Percentiles rank a stretch among this genome's conserved stretches.
Evolutionary conservation across 2,797 vertebrate genomes (phyloP).

Genomic region (Brachymystax lenok): DNA sequence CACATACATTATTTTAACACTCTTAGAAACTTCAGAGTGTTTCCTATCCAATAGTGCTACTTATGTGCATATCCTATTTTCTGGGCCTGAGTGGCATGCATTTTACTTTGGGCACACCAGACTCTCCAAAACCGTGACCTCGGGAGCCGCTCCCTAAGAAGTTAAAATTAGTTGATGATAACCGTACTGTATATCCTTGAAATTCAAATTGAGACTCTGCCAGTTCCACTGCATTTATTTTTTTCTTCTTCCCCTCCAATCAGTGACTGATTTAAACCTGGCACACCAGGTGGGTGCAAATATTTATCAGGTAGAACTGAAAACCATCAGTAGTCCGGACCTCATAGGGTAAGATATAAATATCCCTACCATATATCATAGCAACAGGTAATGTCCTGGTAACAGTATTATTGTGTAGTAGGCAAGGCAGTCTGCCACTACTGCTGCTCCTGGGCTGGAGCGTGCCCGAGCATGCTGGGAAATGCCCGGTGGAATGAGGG

Average conservation of each 20-base stretch:
- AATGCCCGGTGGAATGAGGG: slow-evolving; percentile 53
- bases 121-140: no score
- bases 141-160: no score
- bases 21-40: no score
- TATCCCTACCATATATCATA: background rate
- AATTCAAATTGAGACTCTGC: background rate
- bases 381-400: background rate
- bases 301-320: background rate
- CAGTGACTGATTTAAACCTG: background rate
- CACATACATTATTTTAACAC: no score
- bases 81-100: no score
- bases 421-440: background rate
- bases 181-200: background rate
- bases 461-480: slow-evolving; percentile 54
- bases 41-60: no score
- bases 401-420: background rate
- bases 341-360: no score
- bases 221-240: no score
- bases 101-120: no score
- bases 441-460: slow-evolving; percentile 50
- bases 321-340: background rate
- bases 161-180: background rate
- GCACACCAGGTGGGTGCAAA: background rate
- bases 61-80: no score
- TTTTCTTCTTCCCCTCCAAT: background rate